Base-by-base conservation (phyloP, 1,140 invertebrate species). In the Calliphora vicina region DNA sequence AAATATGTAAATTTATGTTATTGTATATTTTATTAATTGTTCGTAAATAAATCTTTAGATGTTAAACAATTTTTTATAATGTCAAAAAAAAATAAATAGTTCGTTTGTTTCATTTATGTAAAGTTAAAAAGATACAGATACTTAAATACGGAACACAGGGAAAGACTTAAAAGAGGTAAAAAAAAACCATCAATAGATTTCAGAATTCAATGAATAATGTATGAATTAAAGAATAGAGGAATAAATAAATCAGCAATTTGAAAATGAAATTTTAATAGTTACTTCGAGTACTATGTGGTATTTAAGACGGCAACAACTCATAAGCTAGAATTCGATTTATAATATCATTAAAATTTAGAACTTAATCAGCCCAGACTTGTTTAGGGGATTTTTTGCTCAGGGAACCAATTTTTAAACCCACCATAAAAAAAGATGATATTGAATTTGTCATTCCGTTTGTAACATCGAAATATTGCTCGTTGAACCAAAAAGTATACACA, bases 1-100 rank as follows among this genome's bases (percentile, higher is more conserved):
- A 78, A 78, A 78, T 78, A 78, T 78, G 74, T 78, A 78, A 78
- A 78, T 78, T 78, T 78, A 78, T 78, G 35, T 78, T 23, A 20
- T 78, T 78, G 74, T 78, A 78, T 43, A 78, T 78, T 20, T 29
- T 78, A 78, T 43, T 23, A 78, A 78, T 67, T 78, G 74, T 78
- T 78, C 74, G 74, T 78, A 45, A 78, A 78, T 78, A 78, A 78
- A 78, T 78, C 61, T 45, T 25, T 78, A 78, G 74, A 78, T 78
- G 35, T 78, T 43, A 43, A 78, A 78, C 74, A 78, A 43, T 23
- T 45, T 67, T 67, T 67, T 67, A 67, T 67, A 67, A 67, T 67
- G 61, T 67, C 61, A 67, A 23, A 57, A 57, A 57, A 57, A 57
- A 57, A 57, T 35, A 57, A 57, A 67, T 67, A 20, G n/a, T 67